A percentile compares a stretch with the other conserved stretches of the same genome.
These are phyloP conservation scores for Nasonia longicornis DNA, from an alignment of 1,140 invertebrate species.

Conservation along the genomic window DNA sequence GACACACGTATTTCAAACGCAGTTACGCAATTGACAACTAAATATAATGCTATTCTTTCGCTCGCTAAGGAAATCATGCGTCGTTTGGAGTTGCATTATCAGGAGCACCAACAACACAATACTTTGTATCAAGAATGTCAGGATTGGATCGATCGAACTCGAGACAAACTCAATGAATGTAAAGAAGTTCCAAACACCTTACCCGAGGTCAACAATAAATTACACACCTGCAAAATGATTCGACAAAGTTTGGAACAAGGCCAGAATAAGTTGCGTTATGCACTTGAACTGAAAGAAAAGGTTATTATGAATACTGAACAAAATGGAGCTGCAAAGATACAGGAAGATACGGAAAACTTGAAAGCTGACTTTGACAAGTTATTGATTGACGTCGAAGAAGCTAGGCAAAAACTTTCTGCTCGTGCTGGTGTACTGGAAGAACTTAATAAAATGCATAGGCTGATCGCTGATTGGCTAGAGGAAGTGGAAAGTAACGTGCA, in stretches of 20 bases:
- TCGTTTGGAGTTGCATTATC: constrained; percentile 89
- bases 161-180: constrained; percentile 85
- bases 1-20: constrained; percentile 94
- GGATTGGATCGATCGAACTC: constrained; percentile 89
- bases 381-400: constrained; percentile 82
- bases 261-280: constrained; percentile 90
- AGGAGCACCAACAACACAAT: constrained; percentile 91
- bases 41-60: constrained; percentile 92
- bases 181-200: constrained; percentile 81
- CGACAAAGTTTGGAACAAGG: constrained; percentile 89
- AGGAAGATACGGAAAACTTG: constrained; percentile 89
- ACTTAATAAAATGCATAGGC: constrained; percentile 82
- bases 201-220: constrained; percentile 84
- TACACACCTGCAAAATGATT: constrained; percentile 86
- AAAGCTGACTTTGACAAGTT: constrained; percentile 90
- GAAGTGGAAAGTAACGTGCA: constrained; percentile 87
- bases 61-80: constrained; percentile 94
- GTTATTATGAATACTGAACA: constrained; percentile 93
- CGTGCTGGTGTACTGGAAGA: constrained; percentile 85
- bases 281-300: constrained; percentile 90
- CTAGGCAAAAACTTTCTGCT: constrained; percentile 78
- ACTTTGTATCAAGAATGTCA: constrained; percentile 90
- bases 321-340: constrained; percentile 85
- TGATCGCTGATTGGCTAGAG: constrained; percentile 86
- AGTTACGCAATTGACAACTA: constrained; percentile 92